Base-by-base conservation (phyloP, 2,888 invertebrate species). In the Euclidia mi region DNA sequence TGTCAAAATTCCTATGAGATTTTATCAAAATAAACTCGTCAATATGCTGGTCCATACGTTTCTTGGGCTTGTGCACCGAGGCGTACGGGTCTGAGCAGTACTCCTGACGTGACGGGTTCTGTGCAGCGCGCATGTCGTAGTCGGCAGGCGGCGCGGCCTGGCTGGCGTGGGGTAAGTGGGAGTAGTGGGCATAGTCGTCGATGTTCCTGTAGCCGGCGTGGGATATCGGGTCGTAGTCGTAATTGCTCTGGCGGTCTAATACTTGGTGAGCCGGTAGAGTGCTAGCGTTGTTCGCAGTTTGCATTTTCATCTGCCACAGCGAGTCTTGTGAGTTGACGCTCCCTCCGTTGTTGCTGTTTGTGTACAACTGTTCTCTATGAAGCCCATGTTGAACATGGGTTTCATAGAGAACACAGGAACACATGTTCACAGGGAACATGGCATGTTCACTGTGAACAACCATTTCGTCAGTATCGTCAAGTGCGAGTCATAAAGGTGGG, bases 261-360 rank as follows among this genome's bases (percentile, higher is more conserved):
- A 95, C 95, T 82, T 95, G 84, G 57, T 89, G 89, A 15, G 88
- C 78, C 0, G 84, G 81, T 73, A 89, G 81, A 82, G 96, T 96
- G 48, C 96, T 96, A 47, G 96, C 96, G 71, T 96, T 96, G 78
- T 96, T 96, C 1, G 95, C 96, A n/a, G 97, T 97, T 0, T 97
- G 97, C 96, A 97, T 97, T 92, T 98, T 98, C 96, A 98, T 97
- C 92, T 98, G 98, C 98, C 98, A 98, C 80, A 98, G 92, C 32
- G 98, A 98, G 89, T 98, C 98, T 90, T 98, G 98, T 2, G 98
- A 98, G 94, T 98, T 98, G 55, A 98, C 98, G 78, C 98, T 98
- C 71, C 98, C 98, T n/a, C 98, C 98, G 89, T 98, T 98, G 94
- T 98, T 98, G 58, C 98, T 98, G 88, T 98, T 98, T 57, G 98